Evolutionary conservation across 30 jellyfish, hydroid and myxozoan genomes (phyloP).

Genomic region (Turritopsis dohrnii): DNA sequence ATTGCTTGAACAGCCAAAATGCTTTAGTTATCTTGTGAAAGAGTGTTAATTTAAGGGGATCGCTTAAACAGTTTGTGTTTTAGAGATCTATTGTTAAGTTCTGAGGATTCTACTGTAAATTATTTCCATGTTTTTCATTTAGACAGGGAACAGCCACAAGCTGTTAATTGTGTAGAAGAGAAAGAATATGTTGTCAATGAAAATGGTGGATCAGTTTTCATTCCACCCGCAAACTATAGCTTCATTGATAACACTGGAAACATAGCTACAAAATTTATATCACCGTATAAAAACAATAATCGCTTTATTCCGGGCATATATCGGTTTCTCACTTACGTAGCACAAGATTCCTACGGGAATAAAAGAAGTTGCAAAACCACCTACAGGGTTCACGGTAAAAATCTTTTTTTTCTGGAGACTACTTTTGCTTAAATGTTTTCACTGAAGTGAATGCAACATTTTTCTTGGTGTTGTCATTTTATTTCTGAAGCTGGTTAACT

Average conservation of each 20-base stretch:
- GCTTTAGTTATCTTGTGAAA: too few relatives aligned
- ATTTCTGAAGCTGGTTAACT: too few relatives aligned
- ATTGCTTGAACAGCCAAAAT: too few relatives aligned
- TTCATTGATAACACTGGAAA: conserved; percentile 13
- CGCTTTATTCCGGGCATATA: background rate
- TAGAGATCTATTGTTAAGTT: too few relatives aligned
- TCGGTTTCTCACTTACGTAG: background rate
- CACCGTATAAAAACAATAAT: background rate
- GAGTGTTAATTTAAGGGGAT: too few relatives aligned
- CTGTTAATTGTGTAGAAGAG: conserved; percentile 8
- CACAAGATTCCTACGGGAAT: background rate
- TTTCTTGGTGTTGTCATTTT: too few relatives aligned
- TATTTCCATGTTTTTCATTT: background rate
- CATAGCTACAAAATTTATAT: background rate
- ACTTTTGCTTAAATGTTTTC: too few relatives aligned
- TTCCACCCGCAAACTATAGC: background rate
- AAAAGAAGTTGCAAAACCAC: background rate
- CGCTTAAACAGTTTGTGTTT: too few relatives aligned
- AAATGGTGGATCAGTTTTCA: background rate
- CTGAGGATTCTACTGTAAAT: too few relatives aligned
- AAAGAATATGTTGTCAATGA: background rate
- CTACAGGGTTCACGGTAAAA: background rate
- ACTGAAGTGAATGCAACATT: too few relatives aligned
- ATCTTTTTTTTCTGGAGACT: background rate
- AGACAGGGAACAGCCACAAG: conserved; percentile 5